Percentiles rank a stretch among this genome's conserved stretches.
phyloP scores from a whole-genome alignment of 2,888 invertebrate species.

The Hyles lineata region DNA sequence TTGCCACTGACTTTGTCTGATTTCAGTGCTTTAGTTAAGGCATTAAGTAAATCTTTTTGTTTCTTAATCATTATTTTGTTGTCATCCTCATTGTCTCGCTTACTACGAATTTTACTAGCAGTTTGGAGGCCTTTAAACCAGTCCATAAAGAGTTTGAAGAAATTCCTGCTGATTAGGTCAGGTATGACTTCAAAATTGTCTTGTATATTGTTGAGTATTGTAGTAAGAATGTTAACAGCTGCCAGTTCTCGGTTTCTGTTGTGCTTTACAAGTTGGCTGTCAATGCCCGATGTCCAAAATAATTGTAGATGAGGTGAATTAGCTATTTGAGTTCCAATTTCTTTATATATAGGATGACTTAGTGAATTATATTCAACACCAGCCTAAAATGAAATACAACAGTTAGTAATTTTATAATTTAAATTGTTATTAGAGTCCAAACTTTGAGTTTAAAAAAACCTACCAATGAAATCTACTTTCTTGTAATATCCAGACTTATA shows the following conservation, averaged over 20 bases:
- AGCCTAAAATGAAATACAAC: constrained; percentile 72
- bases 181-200: constrained; percentile 80
- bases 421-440: background rate
- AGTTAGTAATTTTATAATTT: background rate
- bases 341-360: constrained; percentile 87
- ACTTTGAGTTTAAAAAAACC: no score
- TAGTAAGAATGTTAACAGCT: constrained; percentile 84
- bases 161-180: constrained; percentile 86
- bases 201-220: constrained; percentile 79
- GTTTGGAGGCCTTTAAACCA: constrained; percentile 86
- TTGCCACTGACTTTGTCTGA: constrained; percentile 76
- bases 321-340: constrained; percentile 83
- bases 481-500: no score
- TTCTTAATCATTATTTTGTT: constrained; percentile 81
- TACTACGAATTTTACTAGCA: constrained; percentile 84
- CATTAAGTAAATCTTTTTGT: constrained; percentile 83
- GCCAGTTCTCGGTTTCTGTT: constrained; percentile 86
- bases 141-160: constrained; percentile 86
- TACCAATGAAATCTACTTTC: no score
- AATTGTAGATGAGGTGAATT: constrained; percentile 77
- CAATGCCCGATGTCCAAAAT: constrained; percentile 85
- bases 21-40: constrained; percentile 79
- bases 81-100: constrained; percentile 75
- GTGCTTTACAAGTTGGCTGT: constrained; percentile 73
- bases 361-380: constrained; percentile 84